phyloP scores from a whole-genome alignment of 2,797 vertebrate genomes.

The Lophius americanus region DNA sequence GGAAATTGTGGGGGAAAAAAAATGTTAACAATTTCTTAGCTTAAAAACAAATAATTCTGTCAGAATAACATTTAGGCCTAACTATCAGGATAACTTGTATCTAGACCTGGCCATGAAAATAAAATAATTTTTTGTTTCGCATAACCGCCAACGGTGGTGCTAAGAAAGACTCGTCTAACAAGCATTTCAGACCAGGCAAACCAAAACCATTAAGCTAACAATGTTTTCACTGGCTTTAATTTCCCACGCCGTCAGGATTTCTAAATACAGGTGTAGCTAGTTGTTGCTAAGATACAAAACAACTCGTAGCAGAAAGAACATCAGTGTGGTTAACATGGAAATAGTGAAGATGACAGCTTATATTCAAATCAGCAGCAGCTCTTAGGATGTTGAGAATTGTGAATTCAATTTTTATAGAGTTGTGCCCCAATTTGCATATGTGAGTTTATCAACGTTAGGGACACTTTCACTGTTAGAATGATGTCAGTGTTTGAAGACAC shows the following conservation, averaged over 20 bases:
- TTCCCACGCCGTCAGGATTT: neutral
- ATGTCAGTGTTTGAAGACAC: neutral
- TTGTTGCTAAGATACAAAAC: neutral
- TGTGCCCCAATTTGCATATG: too few relatives aligned
- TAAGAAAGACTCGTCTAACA: slow-evolving; percentile 15
- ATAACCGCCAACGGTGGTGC: neutral
- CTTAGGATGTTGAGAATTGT: too few relatives aligned
- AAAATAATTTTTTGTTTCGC: neutral
- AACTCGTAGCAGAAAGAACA: neutral
- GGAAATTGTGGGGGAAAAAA: too few relatives aligned
- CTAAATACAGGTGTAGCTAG: neutral
- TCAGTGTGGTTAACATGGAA: neutral
- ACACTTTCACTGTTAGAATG: too few relatives aligned
- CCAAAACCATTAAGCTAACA: neutral
- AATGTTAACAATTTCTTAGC: too few relatives aligned
- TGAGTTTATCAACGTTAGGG: too few relatives aligned
- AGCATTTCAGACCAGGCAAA: slow-evolving; percentile 14
- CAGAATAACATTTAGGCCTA: neutral
- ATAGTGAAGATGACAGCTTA: neutral
- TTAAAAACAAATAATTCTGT: neutral
- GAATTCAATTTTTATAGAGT: too few relatives aligned
- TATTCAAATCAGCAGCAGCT: too few relatives aligned
- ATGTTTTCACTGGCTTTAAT: neutral
- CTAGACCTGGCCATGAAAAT: neutral
- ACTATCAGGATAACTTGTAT: neutral